Evolutionary conservation across 2,797 vertebrate species (phyloP).

Genomic region (Erpetoichthys calabaricus): DNA sequence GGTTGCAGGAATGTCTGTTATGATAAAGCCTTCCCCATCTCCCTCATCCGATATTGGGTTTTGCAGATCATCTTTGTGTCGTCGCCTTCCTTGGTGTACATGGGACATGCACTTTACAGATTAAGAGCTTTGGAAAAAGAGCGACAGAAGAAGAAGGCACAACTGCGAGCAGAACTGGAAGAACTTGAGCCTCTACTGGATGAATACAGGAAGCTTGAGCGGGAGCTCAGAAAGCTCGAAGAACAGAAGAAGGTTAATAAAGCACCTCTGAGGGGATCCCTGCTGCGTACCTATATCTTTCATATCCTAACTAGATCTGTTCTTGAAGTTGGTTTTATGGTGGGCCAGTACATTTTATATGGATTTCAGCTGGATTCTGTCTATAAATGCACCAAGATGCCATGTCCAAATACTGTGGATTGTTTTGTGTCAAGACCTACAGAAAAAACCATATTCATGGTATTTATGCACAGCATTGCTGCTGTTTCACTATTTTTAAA

Average conservation of each 20-base stretch:
- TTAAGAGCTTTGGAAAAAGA: constrained; percentile 80
- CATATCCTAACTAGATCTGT: constrained; percentile 83
- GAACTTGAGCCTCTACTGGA: constrained; percentile 51
- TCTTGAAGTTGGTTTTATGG: constrained; percentile 80
- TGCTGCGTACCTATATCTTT: constrained; percentile 77
- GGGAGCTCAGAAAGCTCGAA: constrained; percentile 72
- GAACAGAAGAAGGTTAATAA: constrained; percentile 81
- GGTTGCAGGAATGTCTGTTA: constrained; percentile 89
- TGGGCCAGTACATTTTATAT: constrained; percentile 80
- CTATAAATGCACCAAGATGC: constrained; percentile 72
- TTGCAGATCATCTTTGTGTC: constrained; percentile 90
- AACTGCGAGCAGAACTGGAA: constrained; percentile 68
- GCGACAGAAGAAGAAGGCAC: constrained; percentile 64
- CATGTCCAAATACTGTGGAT: constrained; percentile 85
- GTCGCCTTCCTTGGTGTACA: constrained; percentile 83
- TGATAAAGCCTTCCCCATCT: constrained; percentile 85
- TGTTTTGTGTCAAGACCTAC: constrained; percentile 89
- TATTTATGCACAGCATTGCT: constrained; percentile 85
- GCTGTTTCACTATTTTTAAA: constrained; percentile 78
- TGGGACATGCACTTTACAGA: constrained; percentile 80
- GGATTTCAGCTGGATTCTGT: constrained; percentile 72
- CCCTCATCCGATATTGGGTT: constrained; percentile 89
- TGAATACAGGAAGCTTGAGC: constrained; percentile 65
- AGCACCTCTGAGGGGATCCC: constrained; percentile 74
- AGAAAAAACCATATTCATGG: constrained; percentile 90